Percentiles rank a stretch among this genome's conserved stretches.
These are phyloP conservation scores for Euthynnus affinis DNA, from an alignment of 2,797 vertebrate species.

Conservation along the genomic window DNA sequence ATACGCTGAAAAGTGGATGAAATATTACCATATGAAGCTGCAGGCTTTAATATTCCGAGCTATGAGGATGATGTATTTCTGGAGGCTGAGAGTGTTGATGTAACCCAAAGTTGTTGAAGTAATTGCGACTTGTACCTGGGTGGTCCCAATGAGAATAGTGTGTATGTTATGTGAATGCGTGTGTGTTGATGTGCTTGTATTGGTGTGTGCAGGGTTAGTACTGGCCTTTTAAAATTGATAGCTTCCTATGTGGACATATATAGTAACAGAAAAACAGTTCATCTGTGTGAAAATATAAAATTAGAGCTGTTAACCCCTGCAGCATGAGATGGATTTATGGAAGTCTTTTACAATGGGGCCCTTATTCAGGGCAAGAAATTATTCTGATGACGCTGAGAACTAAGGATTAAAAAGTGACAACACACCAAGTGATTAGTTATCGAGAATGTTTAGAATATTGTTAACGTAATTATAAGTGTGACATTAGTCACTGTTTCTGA, in stretches of 20 bases:
- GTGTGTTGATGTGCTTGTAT: constrained; percentile 9
- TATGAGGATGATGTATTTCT: constrained; percentile 63
- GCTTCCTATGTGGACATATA: constrained; percentile 73
- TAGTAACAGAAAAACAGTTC: constrained; percentile 52
- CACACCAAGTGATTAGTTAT: constrained; percentile 29
- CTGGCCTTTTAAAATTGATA: constrained; percentile 72
- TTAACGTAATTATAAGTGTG: background rate
- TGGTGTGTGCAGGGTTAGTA: constrained; percentile 26
- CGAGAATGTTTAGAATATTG: background rate
- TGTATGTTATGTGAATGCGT: constrained; percentile 23
- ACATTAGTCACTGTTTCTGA: background rate
- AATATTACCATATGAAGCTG: constrained; percentile 60
- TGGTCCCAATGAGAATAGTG: constrained; percentile 79
- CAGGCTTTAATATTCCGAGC: constrained; percentile 48
- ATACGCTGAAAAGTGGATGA: constrained; percentile 44
- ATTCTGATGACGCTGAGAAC: constrained; percentile 50
- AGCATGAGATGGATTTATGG: constrained; percentile 55
- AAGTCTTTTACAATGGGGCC: constrained; percentile 43
- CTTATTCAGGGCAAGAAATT: constrained; percentile 56
- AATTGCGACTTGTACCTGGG: constrained; percentile 83
- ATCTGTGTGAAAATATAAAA: constrained; percentile 62
- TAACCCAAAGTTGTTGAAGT: constrained; percentile 78
- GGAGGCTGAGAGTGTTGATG: constrained; percentile 71
- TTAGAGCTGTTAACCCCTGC: constrained; percentile 69
- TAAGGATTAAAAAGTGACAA: constrained; percentile 40